Percentiles rank a stretch among this genome's conserved stretches.
phyloP scores from a whole-genome alignment of 2,888 invertebrate species.

The Sminthurides aquaticus region DNA sequence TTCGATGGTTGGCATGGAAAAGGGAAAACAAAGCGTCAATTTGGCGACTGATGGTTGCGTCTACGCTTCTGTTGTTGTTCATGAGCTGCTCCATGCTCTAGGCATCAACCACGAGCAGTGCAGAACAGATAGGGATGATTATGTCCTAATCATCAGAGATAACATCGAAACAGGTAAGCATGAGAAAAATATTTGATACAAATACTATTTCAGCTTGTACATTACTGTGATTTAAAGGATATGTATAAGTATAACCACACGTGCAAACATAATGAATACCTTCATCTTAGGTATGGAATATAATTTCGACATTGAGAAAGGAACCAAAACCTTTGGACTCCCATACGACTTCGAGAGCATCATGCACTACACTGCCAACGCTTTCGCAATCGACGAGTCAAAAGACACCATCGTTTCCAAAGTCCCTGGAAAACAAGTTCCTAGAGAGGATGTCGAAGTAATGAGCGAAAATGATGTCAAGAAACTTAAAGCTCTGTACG shows the following conservation, averaged over 20 bases:
- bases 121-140: constrained; percentile 46
- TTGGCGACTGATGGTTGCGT: constrained; percentile 44
- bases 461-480: too few species aligned
- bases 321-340: background rate
- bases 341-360: constrained; percentile 9
- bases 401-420: background rate
- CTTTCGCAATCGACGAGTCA: background rate
- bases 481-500: too few species aligned
- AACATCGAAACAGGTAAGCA: constrained; percentile 45
- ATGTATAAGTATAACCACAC: too few species aligned
- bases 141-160: constrained; percentile 44
- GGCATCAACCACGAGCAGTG: constrained; percentile 48
- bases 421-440: background rate
- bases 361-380: background rate
- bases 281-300: background rate
- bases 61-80: constrained; percentile 45
- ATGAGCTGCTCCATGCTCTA: constrained; percentile 48
- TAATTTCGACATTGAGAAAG: background rate
- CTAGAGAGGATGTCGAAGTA: too few species aligned
- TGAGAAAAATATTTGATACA: too few species aligned
- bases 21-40: background rate
- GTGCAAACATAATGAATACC: too few species aligned
- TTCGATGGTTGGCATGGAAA: background rate
- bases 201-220: too few species aligned
- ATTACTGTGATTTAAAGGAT: too few species aligned